Conservation (phyloP, 2,113 vertebrate species). For the Martes martes region DNA sequence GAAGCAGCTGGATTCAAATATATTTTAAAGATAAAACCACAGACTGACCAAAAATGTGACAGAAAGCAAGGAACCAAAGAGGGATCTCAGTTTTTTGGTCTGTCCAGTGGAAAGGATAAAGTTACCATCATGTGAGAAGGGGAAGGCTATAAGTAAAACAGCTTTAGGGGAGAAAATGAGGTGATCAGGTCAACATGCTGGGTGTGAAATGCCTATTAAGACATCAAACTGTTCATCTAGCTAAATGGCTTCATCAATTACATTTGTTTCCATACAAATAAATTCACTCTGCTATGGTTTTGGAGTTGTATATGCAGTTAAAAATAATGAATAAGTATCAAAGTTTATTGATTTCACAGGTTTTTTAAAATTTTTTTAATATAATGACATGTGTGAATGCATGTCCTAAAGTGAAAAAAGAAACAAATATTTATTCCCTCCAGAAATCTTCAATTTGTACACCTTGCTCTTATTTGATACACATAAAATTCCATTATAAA, state of each 20-base stretch:
- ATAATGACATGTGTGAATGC: not conserved
- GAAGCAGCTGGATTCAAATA: not conserved
- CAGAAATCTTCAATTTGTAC: not conserved
- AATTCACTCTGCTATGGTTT: not conserved
- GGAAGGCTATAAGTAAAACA: not conserved
- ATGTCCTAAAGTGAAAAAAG: not conserved
- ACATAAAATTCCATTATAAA: not conserved
- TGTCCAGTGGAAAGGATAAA: not conserved
- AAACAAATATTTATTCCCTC: not conserved
- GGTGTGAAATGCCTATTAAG: not conserved
- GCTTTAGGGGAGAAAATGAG: not conserved
- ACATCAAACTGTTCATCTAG: rapidly evolving
- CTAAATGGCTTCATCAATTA: not conserved
- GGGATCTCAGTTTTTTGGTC: not conserved
- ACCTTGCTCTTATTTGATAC: not conserved
- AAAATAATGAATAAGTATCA: not conserved
- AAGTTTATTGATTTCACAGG: not conserved
- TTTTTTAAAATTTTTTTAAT: not conserved
- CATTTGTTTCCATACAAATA: not conserved
- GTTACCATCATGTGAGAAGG: too few relatives aligned
- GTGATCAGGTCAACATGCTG: rapidly evolving
- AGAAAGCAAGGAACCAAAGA: not conserved
- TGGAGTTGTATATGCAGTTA: not conserved
- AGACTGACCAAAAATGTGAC: not conserved
- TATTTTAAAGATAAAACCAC: not conserved